Evolutionary conservation across 1,140 invertebrate genomes (phyloP), one percentile per base, ranked within the genome.

Genomic region (Listronotus bonariensis): DNA sequence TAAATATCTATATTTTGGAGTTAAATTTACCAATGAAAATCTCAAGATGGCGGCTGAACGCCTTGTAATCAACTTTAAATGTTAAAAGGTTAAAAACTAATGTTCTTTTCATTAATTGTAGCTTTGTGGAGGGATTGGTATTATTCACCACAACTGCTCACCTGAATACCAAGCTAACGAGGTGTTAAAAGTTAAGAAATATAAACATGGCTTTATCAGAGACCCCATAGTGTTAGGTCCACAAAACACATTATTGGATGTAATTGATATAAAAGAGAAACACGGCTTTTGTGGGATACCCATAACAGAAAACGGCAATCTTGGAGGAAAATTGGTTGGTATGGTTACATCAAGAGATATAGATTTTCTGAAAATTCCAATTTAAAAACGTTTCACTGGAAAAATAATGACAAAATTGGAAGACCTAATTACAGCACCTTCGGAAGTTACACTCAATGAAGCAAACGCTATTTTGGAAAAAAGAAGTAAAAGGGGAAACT

Each of bases 91-190:
- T 26, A 26, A 3, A 26, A 26, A 26, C 20, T 26, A 26, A 26
- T 1, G 5, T 26, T 3, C 5, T 26, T 26, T 26, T 26, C 1
- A 26, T 26, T 3, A 1, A 42, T 43, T 57, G 32, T 9, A 90
- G 83, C 82, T 98, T 8, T 95, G 92, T 81, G 96, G 96, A 41
- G 95, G 96, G 31, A 96, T 97, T 75, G 96, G 97, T n/a, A 96
- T 99, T 62, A 98, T 99, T 74, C 97, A 99, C 83, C 93, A 97
- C 76, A 99, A 99, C 79, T 99, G 97, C 79, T 90, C 91, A 0
- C 83, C 92, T 4, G 92, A 97, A 68, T 95, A 94, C 79, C 97
- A 99, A 83, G 94, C 96, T 10, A 91, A 90, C 76, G 96, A 99
- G 86, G 96, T 99, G 7, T 84, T 88, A 65, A 98, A 97, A 87